Evolutionary conservation across 2,888 invertebrate species (phyloP).

Genomic region (Lepetodrilus schrolli): DNA sequence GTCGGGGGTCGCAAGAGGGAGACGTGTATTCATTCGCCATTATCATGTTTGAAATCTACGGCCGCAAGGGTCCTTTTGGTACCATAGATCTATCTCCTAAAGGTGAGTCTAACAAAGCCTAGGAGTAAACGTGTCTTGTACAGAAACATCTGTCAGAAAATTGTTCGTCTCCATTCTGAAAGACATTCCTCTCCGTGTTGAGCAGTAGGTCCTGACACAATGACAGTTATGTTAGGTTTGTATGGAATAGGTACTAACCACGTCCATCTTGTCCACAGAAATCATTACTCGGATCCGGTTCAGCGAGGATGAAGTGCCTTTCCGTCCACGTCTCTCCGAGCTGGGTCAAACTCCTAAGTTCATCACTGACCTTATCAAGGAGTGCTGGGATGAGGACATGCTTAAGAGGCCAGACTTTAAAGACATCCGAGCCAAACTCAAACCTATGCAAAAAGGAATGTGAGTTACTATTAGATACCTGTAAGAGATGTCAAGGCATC

Average conservation of each 20-base stretch:
- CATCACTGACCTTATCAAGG: constrained; percentile 80
- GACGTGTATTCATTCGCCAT: constrained; percentile 92
- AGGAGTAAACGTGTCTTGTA: too few relatives aligned
- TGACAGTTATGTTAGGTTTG: too few relatives aligned
- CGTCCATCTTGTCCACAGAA: constrained; percentile 80
- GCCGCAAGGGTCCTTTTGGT: constrained; percentile 73
- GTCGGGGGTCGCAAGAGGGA: constrained; percentile 67
- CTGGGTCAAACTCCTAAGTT: constrained; percentile 80
- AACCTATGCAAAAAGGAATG: constrained; percentile 93
- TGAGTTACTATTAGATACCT: too few relatives aligned
- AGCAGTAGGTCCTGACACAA: too few relatives aligned
- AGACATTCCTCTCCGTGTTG: too few relatives aligned
- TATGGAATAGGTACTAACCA: too few relatives aligned
- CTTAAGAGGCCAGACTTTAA: constrained; percentile 92
- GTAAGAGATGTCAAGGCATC: too few relatives aligned
- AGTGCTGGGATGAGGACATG: constrained; percentile 94
- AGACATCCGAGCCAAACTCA: constrained; percentile 88
- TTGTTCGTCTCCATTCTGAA: too few relatives aligned
- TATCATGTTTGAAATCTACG: constrained; percentile 83
- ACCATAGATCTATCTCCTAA: constrained; percentile 80
- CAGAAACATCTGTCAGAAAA: too few relatives aligned
- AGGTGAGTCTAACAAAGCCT: constrained; percentile 71
- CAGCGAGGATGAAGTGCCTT: constrained; percentile 57
- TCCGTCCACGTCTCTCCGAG: constrained; percentile 86
- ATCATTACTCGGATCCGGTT: constrained; percentile 89